phyloP scores from a whole-genome alignment of 2,888 invertebrate genomes.

The Chydorus sphaericus region DNA sequence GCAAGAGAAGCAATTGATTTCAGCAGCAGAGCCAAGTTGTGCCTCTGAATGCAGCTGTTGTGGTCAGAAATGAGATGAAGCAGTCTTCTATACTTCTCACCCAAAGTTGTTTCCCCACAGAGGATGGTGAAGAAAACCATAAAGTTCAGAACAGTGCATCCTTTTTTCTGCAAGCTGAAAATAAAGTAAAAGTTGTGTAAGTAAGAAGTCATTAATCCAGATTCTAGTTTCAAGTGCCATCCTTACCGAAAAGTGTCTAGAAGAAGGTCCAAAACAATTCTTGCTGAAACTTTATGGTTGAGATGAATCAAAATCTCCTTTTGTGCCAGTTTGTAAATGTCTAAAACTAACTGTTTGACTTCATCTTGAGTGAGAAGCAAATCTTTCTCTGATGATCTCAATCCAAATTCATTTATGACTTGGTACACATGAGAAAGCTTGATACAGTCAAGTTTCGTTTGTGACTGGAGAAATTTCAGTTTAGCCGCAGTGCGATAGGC shows the following conservation, averaged over 20 bases:
- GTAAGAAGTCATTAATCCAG: slow-evolving; percentile 11
- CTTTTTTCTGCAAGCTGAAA: slow-evolving; percentile 33
- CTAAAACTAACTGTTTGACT: slow-evolving; percentile 52
- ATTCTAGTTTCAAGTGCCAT: slow-evolving; percentile 22
- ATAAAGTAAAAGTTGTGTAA: slow-evolving; percentile 16
- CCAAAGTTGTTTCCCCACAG: slow-evolving; percentile 42
- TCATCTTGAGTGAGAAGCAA: slow-evolving; percentile 49
- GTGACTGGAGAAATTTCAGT: slow-evolving; percentile 43
- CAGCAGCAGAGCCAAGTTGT: slow-evolving; percentile 44
- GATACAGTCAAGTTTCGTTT: slow-evolving; percentile 41
- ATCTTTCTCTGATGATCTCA: slow-evolving; percentile 50
- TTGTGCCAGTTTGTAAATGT: slow-evolving; percentile 45
- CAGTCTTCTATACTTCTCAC: slow-evolving; percentile 48
- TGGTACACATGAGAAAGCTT: slow-evolving; percentile 44
- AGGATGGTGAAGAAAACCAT: slow-evolving; percentile 51
- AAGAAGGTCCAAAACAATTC: slow-evolving; percentile 42
- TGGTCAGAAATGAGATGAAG: slow-evolving; percentile 57
- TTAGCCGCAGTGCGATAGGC: slow-evolving; percentile 63
- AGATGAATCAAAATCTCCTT: slow-evolving; percentile 3
- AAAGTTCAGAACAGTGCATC: slow-evolving; percentile 39
- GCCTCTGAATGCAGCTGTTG: slow-evolving; percentile 53
- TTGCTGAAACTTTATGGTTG: slow-evolving; percentile 4
- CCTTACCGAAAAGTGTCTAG: slow-evolving; percentile 54
- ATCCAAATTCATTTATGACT: slow-evolving; percentile 53
- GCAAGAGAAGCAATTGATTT: slow-evolving; percentile 44